phyloP scores from a whole-genome alignment of 2,113 vertebrate species.

The Cairina moschata region DNA sequence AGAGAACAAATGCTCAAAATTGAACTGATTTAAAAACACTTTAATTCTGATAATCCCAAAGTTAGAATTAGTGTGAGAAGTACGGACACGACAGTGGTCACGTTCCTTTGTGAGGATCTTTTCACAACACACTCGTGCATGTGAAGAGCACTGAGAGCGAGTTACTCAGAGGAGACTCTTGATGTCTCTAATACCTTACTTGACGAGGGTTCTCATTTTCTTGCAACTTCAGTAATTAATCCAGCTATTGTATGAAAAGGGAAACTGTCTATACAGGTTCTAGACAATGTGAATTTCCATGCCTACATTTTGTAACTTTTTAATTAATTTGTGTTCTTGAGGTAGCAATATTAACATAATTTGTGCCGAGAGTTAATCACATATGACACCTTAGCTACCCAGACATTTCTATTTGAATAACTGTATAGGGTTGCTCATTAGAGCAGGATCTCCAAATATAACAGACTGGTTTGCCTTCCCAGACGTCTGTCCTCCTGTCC shows the following conservation, averaged over 20 bases:
- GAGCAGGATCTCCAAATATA: not conserved
- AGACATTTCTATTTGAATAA: conserved; percentile 33
- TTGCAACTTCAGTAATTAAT: conserved; percentile 4
- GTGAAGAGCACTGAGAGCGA: not conserved
- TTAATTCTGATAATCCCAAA: not conserved
- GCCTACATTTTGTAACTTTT: conserved; percentile 9
- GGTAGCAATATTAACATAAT: conserved; percentile 52
- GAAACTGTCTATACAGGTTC: conserved; percentile 34
- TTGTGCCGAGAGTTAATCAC: conserved; percentile 22
- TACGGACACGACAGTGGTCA: fast-evolving
- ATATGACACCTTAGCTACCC: not conserved
- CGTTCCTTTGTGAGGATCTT: not conserved
- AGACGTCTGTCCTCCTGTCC: conserved; percentile 11
- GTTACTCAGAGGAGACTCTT: not conserved
- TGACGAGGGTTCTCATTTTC: not conserved
- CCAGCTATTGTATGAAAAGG: not conserved
- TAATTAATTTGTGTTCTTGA: conserved; percentile 59
- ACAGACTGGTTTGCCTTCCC: conserved; percentile 13
- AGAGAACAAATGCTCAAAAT: not conserved
- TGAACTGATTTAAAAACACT: not conserved
- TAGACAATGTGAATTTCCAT: conserved; percentile 12
- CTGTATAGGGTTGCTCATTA: not conserved
- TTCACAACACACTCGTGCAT: fast-evolving
- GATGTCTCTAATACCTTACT: not conserved
- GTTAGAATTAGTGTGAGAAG: not conserved